A percentile compares a stretch with the other conserved stretches of the same genome.
phyloP scores from a whole-genome alignment of 2,113 vertebrate genomes.

The Hyla sarda region DNA sequence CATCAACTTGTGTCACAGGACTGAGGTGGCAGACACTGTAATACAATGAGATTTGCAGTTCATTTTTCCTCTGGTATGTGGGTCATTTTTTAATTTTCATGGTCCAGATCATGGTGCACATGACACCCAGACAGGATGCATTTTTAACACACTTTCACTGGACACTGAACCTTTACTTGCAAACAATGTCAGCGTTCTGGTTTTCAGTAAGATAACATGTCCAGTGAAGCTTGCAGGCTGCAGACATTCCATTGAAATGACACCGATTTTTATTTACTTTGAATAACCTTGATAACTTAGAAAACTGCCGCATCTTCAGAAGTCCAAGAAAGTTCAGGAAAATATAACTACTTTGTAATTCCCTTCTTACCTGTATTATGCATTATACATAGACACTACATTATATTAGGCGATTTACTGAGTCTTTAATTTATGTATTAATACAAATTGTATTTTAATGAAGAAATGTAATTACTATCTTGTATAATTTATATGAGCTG shows the following conservation, averaged over 20 bases:
- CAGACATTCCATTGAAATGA: slow-evolving; percentile 17
- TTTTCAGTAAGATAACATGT: slow-evolving; percentile 16
- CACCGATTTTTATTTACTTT: slow-evolving; percentile 25
- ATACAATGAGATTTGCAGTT: too few species aligned
- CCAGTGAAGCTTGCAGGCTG: slow-evolving; percentile 26
- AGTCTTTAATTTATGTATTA: not conserved
- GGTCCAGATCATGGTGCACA: not conserved
- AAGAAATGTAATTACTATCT: not conserved
- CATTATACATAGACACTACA: not conserved
- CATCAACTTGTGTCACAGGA: too few species aligned
- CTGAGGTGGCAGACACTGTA: too few species aligned
- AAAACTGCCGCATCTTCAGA: not conserved
- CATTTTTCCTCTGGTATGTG: not conserved
- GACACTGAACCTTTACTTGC: slow-evolving; percentile 7
- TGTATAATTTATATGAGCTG: not conserved
- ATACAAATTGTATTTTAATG: not conserved
- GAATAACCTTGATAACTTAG: slow-evolving; percentile 22
- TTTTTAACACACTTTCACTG: slow-evolving; percentile 13
- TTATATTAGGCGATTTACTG: not conserved
- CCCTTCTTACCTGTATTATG: not conserved
- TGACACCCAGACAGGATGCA: not conserved
- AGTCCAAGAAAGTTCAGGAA: not conserved
- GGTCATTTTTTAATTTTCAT: not conserved
- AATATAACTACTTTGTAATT: not conserved
- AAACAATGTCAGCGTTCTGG: slow-evolving; percentile 16